Conservation (phyloP, 2,113 vertebrate species). For the Choloepus hoffmanni region DNA sequence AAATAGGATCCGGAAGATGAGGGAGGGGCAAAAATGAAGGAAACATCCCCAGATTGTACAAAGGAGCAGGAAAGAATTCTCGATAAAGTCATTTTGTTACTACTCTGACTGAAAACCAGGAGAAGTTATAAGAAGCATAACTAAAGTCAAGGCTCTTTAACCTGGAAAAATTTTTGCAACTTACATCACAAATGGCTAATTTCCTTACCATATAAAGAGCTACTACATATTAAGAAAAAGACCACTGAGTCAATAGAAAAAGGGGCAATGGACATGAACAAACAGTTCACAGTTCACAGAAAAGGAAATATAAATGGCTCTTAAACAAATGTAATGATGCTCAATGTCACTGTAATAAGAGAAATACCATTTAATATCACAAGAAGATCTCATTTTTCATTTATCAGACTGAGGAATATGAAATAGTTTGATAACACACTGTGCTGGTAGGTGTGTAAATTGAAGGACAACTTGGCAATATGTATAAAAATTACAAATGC, state of each 20-base stretch:
- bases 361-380: not conserved
- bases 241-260: not conserved
- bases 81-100: not conserved
- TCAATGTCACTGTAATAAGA: not conserved
- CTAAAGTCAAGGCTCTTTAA: constrained; percentile 26
- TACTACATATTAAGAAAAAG: not conserved
- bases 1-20: constrained; percentile 19
- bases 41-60: not conserved
- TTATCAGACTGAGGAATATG: not conserved
- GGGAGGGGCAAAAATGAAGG: not conserved
- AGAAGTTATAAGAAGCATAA: constrained; percentile 9
- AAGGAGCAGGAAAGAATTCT: not conserved
- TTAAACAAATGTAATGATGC: constrained; percentile 13
- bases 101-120: not conserved
- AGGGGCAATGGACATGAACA: not conserved
- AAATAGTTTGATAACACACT: constrained; percentile 7
- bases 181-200: not conserved
- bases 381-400: constrained; percentile 42
- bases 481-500: not conserved
- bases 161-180: not conserved
- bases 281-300: not conserved
- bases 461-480: not conserved
- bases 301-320: not conserved
- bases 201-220: constrained; percentile 2
- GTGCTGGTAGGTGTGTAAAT: not conserved